Evolutionary conservation across 2,113 vertebrate species (phyloP).

Genomic region (Paradoxurus hermaphroditus): DNA sequence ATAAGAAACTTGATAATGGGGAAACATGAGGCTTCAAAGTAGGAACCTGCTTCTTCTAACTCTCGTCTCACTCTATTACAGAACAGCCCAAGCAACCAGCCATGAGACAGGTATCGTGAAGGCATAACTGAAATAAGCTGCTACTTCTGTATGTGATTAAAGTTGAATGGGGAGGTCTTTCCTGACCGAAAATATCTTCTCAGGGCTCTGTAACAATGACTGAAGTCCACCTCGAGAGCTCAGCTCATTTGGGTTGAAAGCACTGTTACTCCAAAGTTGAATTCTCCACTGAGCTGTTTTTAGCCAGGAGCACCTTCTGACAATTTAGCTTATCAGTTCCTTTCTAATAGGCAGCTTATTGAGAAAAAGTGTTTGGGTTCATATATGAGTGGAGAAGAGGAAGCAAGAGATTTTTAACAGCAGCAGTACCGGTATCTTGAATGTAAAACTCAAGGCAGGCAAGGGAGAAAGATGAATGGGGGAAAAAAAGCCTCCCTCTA

Average conservation of each 20-base stretch:
- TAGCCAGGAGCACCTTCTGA: background rate
- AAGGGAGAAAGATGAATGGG: background rate
- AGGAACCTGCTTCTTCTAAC: background rate
- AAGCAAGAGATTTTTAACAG: background rate
- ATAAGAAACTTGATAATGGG: background rate
- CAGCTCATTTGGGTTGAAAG: background rate
- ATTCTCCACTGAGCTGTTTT: background rate
- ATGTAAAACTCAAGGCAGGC: background rate
- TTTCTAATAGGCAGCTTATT: background rate
- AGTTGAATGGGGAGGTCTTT: background rate
- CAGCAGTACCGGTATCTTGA: background rate
- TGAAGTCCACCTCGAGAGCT: background rate
- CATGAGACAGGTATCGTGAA: background rate
- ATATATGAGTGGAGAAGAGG: background rate
- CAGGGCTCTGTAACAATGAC: background rate
- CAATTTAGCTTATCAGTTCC: background rate
- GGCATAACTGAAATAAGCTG: background rate
- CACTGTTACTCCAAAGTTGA: background rate
- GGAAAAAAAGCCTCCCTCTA: background rate
- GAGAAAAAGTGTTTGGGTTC: background rate
- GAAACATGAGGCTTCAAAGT: background rate
- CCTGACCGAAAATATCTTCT: background rate
- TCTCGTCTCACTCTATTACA: background rate
- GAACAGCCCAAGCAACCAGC: background rate
- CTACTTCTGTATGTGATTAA: background rate